A percentile compares a stretch with the other conserved stretches of the same genome.
Evolutionary conservation across 2,797 vertebrate species (phyloP).

Genomic region (Lepus townsendii): DNA sequence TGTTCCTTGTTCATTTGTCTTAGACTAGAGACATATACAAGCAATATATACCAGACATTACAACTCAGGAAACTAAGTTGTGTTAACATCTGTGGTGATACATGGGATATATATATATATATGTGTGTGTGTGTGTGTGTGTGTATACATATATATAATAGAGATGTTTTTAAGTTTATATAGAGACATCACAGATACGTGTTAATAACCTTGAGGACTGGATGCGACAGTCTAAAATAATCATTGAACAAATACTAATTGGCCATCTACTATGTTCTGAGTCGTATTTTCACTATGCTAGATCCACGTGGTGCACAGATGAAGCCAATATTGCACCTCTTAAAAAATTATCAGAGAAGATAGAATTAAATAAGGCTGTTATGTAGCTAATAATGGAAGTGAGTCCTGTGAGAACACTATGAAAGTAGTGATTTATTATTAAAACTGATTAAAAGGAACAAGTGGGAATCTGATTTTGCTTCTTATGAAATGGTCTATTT

Average conservation of each 20-base stretch:
- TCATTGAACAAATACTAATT: constrained; percentile 20
- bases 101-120: background rate
- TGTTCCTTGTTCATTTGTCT: background rate
- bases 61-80: background rate
- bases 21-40: background rate
- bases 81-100: background rate
- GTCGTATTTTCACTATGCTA: background rate
- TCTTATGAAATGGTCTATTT: background rate
- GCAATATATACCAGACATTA: background rate
- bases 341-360: background rate
- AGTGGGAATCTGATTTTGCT: background rate
- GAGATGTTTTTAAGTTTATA: background rate
- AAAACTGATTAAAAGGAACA: constrained; percentile 25
- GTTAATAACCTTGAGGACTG: background rate
- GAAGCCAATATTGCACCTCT: background rate
- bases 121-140: background rate
- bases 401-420: background rate
- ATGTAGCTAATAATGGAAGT: background rate
- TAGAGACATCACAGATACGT: background rate
- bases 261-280: background rate
- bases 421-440: constrained; percentile 1
- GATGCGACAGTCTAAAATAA: background rate
- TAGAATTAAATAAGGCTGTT: background rate
- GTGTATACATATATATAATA: no score
- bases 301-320: background rate